Evolutionary conservation across 2,888 invertebrate genomes (phyloP), one percentile per base, ranked within the genome.

Genomic region (Leistus spinibarbis): DNA sequence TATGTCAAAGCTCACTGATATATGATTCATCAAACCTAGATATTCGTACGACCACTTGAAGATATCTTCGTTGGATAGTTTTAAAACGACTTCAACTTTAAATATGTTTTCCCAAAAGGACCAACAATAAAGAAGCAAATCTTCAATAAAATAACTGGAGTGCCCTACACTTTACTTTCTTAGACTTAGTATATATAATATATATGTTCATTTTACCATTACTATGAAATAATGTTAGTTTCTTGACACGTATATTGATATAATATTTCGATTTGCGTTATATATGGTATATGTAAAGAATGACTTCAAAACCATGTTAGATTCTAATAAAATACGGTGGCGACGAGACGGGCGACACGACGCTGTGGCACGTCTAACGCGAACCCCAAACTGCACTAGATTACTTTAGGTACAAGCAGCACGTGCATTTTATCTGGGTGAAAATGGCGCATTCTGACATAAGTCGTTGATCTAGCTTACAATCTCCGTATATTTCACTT

Each of bases 351-450:
- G n/a, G n/a, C n/a, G n/a, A n/a, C n/a, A n/a, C 13, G 40, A 40
- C 40, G 40, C 7, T 40, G 40, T 40, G 40, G 40, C 40, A 7
- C 40, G 40, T 3, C 40, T 60, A 60, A 54, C 20, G 68, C 54
- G 54, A n/a, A 22, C 17, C 53, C 53, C 54, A 54, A 68, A 68
- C 68, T 68, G 68, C 68, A 68, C n/a, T 54, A 13, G 68, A 68
- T 68, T 54, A 22, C 20, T 20, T 54, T 24, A 40, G 40, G 40
- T 40, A 40, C 40, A 40, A 10, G 20, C 22, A 22, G 68, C 68
- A 68, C 68, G 68, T 68, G 68, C 68, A 53, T 54, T 68, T 68
- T 68, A 68, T 68, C 54, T 68, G 9, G 9, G 68, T 53, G 54
- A 27, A 54, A 68, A 68, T 53, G 68, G 68, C 22, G 24, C 27